Evolutionary conservation across 2,113 vertebrate species (phyloP), one percentile per base, ranked within the genome.

Genomic region (Clarias magur): DNA sequence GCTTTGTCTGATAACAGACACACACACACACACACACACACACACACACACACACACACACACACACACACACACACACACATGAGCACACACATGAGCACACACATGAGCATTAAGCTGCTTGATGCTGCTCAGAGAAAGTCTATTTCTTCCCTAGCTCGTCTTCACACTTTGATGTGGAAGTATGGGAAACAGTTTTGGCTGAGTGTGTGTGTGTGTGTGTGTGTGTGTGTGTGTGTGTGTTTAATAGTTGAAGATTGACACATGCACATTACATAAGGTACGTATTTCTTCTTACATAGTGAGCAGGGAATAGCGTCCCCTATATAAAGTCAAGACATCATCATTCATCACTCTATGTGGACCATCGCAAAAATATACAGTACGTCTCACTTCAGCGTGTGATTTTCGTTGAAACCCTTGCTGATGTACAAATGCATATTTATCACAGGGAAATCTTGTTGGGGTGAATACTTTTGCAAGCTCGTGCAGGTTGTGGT

Each of bases 1-100:
- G 90, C 90, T 86, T 87, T 63, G 57, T 82, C 88, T 89, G 93
- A 92, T 94, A 94, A 93, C 91, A 89, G 89, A 78, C n/a, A 57
- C 76, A 57, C 54, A 27, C 76, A 57, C 76, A 79, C 75, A 54
- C 42, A 54, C 42, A 15, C 72, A 72, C 68, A 72, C 68, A 72
- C 30, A 38, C 68, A 48, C 72, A 76, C 75, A 56, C 75, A 78
- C 53, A 93, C 91, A 89, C 89, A n/a, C 48, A n/a, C 73, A 76
- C 42, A 53, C 48, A 75, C 38, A 48, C 72, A 72, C 68, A 78
- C 48, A 54, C 42, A 38, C 34, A 38, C 34, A 38, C 1, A 38
- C 34, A 38, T 38, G 34, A 38, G 34, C 34, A 38, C 34, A 38
- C 1, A 38, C 34, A 38, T 38, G 34, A 38, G 34, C 34, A 76